phyloP scores from a whole-genome alignment of 2,888 invertebrate genomes.

The Mesochorus sp. region DNA sequence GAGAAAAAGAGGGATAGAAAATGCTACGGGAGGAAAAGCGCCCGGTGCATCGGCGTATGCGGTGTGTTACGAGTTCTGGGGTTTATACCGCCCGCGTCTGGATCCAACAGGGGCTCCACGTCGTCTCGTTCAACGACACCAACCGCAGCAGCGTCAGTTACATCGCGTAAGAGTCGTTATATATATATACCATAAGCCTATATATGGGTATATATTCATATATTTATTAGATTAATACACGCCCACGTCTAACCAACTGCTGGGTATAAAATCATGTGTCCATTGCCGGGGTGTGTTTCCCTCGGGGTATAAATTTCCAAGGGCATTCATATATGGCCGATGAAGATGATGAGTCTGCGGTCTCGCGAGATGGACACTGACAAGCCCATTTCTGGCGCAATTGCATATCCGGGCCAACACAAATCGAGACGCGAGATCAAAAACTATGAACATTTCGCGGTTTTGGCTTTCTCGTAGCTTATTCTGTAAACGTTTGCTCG shows the following conservation, averaged over 20 bases:
- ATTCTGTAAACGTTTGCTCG: too few species aligned
- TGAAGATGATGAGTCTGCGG: constrained; percentile 6
- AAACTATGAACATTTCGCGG: too few species aligned
- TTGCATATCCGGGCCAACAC: not conserved
- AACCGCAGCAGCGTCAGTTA: constrained; percentile 30
- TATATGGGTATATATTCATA: not conserved
- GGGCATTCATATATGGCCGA: constrained; percentile 1
- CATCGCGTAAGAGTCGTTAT: constrained; percentile 24
- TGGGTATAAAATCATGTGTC: not conserved
- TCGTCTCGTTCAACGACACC: constrained; percentile 29
- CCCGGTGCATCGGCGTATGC: not conserved
- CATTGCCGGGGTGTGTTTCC: not conserved
- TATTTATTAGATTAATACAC: not conserved
- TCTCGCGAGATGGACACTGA: constrained; percentile 2
- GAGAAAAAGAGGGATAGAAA: constrained; percentile 34
- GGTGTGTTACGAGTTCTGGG: constrained; percentile 8
- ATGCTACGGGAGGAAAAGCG: constrained; percentile 18
- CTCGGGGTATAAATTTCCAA: too few species aligned
- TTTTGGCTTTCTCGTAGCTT: too few species aligned
- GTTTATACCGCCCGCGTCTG: constrained; percentile 13
- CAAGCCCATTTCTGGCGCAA: not conserved
- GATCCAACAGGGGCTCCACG: constrained; percentile 13
- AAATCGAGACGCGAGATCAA: too few species aligned
- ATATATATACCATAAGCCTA: not conserved
- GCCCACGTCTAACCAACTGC: not conserved